Conservation (phyloP, 2,797 vertebrate genomes). For the Crocodylus rhombifer region DNA sequence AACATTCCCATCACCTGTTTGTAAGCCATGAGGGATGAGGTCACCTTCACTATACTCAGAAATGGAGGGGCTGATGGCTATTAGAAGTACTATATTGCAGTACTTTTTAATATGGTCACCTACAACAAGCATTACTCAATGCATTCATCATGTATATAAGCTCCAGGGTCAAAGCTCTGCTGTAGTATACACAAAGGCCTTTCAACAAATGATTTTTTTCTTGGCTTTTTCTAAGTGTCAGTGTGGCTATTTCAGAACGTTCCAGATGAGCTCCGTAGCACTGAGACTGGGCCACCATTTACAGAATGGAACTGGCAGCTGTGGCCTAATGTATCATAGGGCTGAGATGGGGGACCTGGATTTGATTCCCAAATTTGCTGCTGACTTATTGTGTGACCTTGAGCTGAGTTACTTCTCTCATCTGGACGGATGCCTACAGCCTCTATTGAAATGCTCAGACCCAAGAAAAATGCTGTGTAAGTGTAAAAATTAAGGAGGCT, state of each 20-base stretch:
- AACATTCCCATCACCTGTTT: too few relatives aligned
- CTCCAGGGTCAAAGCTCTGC: not conserved
- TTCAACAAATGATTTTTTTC: not conserved
- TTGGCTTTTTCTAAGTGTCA: not conserved
- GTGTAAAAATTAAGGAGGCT: too few relatives aligned
- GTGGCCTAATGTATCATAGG: not conserved
- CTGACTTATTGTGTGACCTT: not conserved
- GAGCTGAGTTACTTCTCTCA: not conserved
- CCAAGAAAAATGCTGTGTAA: too few relatives aligned
- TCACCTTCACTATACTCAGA: not conserved
- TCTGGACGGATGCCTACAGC: not conserved
- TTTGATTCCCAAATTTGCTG: not conserved
- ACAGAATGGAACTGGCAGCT: not conserved
- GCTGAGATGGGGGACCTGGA: constrained; percentile 7
- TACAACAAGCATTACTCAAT: accelerated
- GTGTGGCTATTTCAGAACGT: not conserved
- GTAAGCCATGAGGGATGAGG: not conserved
- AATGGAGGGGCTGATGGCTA: not conserved
- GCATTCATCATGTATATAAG: not conserved
- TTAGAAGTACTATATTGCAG: not conserved
- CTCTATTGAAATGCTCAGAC: too few relatives aligned
- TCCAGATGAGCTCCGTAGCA: not conserved
- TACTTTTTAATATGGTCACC: not conserved
- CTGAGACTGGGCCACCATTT: not conserved
- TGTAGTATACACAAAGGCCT: not conserved